Percentiles rank a stretch among this genome's conserved stretches.
These are phyloP conservation scores for Typhlichthys eigenmanni DNA, from an alignment of 2,797 vertebrate genomes.

Conservation along the genomic window DNA sequence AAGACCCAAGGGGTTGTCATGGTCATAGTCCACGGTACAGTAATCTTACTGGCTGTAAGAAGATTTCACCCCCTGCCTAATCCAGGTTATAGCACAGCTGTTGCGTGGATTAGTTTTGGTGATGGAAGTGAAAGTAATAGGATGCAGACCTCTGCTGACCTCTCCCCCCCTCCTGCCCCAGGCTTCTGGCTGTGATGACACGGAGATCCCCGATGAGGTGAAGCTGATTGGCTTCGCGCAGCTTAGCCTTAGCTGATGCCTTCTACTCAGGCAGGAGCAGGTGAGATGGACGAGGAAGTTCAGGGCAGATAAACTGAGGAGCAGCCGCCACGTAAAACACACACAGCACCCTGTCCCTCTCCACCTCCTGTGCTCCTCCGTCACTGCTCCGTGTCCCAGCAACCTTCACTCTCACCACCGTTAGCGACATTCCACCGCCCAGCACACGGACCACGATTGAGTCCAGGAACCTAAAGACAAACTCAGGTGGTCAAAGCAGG, in stretches of 20 bases:
- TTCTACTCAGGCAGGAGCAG: conserved; percentile 49
- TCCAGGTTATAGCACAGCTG: conserved; percentile 6
- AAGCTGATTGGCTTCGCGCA: conserved; percentile 98
- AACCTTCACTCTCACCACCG: conserved; percentile 30
- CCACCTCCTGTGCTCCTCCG: conserved; percentile 30
- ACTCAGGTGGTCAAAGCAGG: conserved; percentile 86
- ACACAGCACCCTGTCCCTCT: conserved; percentile 17
- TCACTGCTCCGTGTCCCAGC: conserved; percentile 41
- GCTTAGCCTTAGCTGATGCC: conserved; percentile 92
- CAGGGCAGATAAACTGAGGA: conserved; percentile 69
- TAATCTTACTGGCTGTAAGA: conserved; percentile 2
- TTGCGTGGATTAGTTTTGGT: conserved; percentile 10
- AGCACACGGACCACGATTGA: conserved; percentile 62
- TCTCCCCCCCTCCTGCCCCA: conserved; percentile 51
- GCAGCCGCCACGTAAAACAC: conserved; percentile 43
- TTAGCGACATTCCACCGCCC: conserved; percentile 69
- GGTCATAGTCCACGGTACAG: conserved; percentile 12
- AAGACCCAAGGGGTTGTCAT: conserved; percentile 5
- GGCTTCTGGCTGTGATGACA: conserved; percentile 91
- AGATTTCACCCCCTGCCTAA: conserved; percentile 10
- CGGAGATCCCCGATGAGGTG: conserved; percentile 93
- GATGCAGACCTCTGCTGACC: conserved; percentile 11
- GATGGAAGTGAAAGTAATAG: background rate
- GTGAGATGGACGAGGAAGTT: conserved; percentile 58
- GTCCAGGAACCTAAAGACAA: conserved; percentile 78